These are phyloP conservation scores for Huso huso DNA, from an alignment of 2,797 vertebrate species.

Conservation along the genomic window DNA sequence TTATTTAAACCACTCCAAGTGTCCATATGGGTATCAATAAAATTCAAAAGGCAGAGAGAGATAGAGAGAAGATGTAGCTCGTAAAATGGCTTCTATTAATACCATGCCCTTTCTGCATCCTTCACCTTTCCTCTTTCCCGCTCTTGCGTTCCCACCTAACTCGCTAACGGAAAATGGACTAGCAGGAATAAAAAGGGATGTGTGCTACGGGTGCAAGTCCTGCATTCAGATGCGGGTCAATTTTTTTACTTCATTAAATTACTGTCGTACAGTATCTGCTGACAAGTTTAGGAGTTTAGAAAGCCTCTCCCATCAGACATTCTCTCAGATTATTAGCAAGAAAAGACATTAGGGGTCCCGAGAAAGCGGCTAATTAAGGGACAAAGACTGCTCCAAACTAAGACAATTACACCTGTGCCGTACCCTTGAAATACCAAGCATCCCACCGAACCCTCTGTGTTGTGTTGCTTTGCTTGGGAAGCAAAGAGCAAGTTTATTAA, in stretches of 20 bases:
- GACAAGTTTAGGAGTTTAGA: slow-evolving; percentile 83
- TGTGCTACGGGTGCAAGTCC: too few species aligned
- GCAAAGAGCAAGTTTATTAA: slow-evolving; percentile 62
- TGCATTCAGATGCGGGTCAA: too few species aligned
- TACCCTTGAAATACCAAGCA: slow-evolving; percentile 73
- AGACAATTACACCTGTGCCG: slow-evolving; percentile 89
- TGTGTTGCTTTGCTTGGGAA: slow-evolving; percentile 62
- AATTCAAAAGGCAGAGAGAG: too few species aligned
- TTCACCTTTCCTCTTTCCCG: too few species aligned
- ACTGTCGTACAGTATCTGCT: slow-evolving; percentile 81
- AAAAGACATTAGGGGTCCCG: slow-evolving; percentile 87
- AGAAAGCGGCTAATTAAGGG: slow-evolving; percentile 90
- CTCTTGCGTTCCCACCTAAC: too few species aligned
- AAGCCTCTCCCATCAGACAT: slow-evolving; percentile 89
- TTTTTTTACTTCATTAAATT: slow-evolving; percentile 33
- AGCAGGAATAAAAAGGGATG: too few species aligned
- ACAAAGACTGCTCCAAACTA: slow-evolving; percentile 84
- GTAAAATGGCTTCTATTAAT: too few species aligned
- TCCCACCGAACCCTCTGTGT: slow-evolving; percentile 64
- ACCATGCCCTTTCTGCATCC: too few species aligned
- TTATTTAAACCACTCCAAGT: too few species aligned
- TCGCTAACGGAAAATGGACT: too few species aligned
- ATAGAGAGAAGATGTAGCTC: too few species aligned
- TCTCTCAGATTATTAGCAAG: slow-evolving; percentile 90
- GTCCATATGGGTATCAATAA: too few species aligned